These are phyloP conservation scores for Brachionus manjavacas DNA, from an alignment of 1,140 invertebrate species.

Conservation along the genomic window DNA sequence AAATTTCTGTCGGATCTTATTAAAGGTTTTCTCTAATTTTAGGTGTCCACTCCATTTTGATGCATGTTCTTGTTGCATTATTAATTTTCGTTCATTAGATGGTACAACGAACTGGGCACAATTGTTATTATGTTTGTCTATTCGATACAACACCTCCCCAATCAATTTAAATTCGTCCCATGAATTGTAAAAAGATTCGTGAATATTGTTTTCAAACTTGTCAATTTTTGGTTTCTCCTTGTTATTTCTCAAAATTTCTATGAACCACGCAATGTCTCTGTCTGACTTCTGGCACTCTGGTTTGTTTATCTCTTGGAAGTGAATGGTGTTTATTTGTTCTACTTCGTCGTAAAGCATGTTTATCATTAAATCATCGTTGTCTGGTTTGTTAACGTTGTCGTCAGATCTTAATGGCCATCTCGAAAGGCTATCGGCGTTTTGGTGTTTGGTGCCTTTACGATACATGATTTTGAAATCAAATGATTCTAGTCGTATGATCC, in stretches of 20 bases:
- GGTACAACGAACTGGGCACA: background rate
- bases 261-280: too few relatives aligned
- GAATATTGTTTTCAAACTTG: too few relatives aligned
- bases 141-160: background rate
- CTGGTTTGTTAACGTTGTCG: too few relatives aligned
- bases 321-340: background rate
- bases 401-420: too few relatives aligned
- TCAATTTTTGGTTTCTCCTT: too few relatives aligned
- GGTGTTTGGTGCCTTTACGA: background rate
- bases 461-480: constrained; percentile 14
- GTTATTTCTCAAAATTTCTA: too few relatives aligned
- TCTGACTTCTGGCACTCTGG: background rate
- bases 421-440: background rate
- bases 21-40: too few relatives aligned
- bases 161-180: too few relatives aligned
- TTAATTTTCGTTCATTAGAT: background rate
- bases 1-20: background rate
- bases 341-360: too few relatives aligned
- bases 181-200: too few relatives aligned
- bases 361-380: too few relatives aligned
- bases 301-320: background rate
- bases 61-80: background rate
- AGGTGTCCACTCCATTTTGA: constrained; percentile 5
- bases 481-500: background rate
- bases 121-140: background rate